phyloP scores from a whole-genome alignment of 2,113 vertebrate species.

The Misgurnus anguillicaudatus region DNA sequence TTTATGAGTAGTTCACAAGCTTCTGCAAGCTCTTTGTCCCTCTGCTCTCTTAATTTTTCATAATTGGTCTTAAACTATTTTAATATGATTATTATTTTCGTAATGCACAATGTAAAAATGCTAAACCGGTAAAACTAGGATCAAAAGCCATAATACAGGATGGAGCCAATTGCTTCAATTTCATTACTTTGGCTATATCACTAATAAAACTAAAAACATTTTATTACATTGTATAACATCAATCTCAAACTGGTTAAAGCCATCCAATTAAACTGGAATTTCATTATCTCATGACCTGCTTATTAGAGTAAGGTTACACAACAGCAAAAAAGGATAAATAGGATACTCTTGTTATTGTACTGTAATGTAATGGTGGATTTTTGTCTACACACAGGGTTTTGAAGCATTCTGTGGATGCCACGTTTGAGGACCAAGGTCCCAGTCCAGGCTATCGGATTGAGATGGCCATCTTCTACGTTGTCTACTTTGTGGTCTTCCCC shows the following conservation, averaged over 20 bases:
- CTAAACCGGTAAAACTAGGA: conserved; percentile 21
- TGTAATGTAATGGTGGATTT: background rate
- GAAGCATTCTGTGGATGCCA: conserved; percentile 96
- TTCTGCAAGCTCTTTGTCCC: conserved; percentile 10
- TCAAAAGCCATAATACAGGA: too few relatives aligned
- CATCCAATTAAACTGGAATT: conserved; percentile 5
- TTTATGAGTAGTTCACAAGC: conserved; percentile 29
- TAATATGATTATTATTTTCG: conserved; percentile 39
- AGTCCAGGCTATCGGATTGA: conserved; percentile 95
- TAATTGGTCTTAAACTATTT: conserved; percentile 23
- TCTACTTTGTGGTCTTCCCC: conserved; percentile 97
- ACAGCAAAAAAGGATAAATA: too few relatives aligned
- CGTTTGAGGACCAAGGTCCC: conserved; percentile 92
- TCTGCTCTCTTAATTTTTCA: conserved; percentile 22
- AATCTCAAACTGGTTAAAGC: conserved; percentile 39
- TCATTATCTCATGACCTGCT: background rate
- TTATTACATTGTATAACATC: conserved; percentile 7
- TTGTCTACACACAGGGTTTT: conserved; percentile 79
- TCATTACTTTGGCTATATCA: conserved; percentile 16
- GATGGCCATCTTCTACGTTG: conserved; percentile 97
- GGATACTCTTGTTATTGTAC: too few relatives aligned
- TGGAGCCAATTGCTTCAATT: background rate
- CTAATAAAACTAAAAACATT: conserved; percentile 2
- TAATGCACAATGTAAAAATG: conserved; percentile 43
- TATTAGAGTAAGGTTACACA: too few relatives aligned